phyloP scores from a whole-genome alignment of 1,140 invertebrate genomes.

The Drosophila bipectinata region DNA sequence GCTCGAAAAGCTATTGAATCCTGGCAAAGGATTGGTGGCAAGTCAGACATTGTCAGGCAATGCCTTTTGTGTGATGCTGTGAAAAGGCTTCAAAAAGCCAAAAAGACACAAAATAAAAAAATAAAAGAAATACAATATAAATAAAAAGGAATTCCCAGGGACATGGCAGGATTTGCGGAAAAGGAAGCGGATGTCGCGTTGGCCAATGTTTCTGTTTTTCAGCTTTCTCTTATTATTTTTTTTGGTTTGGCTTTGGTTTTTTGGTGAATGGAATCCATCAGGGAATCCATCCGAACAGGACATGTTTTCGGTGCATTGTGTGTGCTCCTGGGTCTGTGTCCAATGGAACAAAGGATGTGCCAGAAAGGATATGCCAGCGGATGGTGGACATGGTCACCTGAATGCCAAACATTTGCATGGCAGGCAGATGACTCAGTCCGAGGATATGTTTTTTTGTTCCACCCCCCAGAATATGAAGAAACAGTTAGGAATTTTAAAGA shows the following conservation, averaged over 20 bases:
- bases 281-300: slow-evolving; percentile 24
- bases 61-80: slow-evolving; percentile 69
- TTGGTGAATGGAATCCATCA: slow-evolving; percentile 49
- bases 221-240: slow-evolving; percentile 12
- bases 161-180: slow-evolving; percentile 55
- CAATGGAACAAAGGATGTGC: slow-evolving; percentile 19
- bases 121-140: slow-evolving; percentile 25
- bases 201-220: slow-evolving; percentile 61
- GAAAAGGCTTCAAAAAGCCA: slow-evolving; percentile 75
- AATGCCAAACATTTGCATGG: slow-evolving; percentile 27
- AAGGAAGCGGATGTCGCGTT: slow-evolving; percentile 78
- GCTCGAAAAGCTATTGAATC: background rate
- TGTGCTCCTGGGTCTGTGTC: slow-evolving; percentile 5
- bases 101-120: background rate
- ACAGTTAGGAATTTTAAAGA: background rate
- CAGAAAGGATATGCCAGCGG: background rate
- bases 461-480: background rate
- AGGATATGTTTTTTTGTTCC: background rate
- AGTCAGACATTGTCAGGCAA: slow-evolving; percentile 64
- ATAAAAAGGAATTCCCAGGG: slow-evolving; percentile 47
- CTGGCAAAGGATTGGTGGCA: background rate
- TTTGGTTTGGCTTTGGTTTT: slow-evolving; percentile 16
- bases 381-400: slow-evolving; percentile 4
- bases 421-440: slow-evolving; percentile 17
- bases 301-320: slow-evolving; percentile 17